Evolutionary conservation across 2,888 invertebrate species (phyloP).

Genomic region (Leptogaster cylindrica): DNA sequence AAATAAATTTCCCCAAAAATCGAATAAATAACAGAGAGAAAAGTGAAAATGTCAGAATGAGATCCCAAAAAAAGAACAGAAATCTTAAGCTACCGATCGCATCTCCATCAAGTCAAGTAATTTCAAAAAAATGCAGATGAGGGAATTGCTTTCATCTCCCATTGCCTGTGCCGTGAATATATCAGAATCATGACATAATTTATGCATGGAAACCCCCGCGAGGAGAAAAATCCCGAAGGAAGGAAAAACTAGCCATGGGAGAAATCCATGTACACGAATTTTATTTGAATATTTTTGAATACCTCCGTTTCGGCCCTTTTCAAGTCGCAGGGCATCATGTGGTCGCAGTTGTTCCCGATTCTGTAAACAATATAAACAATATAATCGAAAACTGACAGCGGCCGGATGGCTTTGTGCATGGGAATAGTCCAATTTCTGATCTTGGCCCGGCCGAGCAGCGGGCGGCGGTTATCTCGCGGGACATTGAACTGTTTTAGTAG

Average conservation of each 20-base stretch:
- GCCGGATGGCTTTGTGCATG: slow-evolving; percentile 28
- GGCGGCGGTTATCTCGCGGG: slow-evolving; percentile 11
- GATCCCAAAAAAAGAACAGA: too few species aligned
- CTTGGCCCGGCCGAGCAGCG: not conserved
- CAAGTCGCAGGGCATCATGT: slow-evolving; percentile 10
- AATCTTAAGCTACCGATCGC: slow-evolving; percentile 21
- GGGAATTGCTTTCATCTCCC: not conserved
- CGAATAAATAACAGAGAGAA: slow-evolving; percentile 22
- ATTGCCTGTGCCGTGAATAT: not conserved
- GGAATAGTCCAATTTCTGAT: slow-evolving; percentile 23
- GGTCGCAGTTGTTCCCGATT: slow-evolving; percentile 5
- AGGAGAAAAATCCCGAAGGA: slow-evolving; percentile 7
- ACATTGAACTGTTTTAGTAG: slow-evolving; percentile 10
- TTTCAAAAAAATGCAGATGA: slow-evolving; percentile 31
- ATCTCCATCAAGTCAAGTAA: slow-evolving; percentile 8
- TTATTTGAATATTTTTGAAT: slow-evolving; percentile 30
- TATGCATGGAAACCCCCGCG: slow-evolving; percentile 22
- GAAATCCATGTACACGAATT: not conserved
- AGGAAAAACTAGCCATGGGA: not conserved
- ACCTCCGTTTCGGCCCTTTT: slow-evolving; percentile 21
- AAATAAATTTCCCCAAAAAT: slow-evolving; percentile 18
- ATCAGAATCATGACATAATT: slow-evolving; percentile 35
- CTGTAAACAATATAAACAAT: slow-evolving; percentile 30
- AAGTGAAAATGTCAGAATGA: slow-evolving; percentile 11
- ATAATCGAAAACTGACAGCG: slow-evolving; percentile 23